Conservation (phyloP, 2,888 invertebrate genomes). For the Anarsia innoxiella region DNA sequence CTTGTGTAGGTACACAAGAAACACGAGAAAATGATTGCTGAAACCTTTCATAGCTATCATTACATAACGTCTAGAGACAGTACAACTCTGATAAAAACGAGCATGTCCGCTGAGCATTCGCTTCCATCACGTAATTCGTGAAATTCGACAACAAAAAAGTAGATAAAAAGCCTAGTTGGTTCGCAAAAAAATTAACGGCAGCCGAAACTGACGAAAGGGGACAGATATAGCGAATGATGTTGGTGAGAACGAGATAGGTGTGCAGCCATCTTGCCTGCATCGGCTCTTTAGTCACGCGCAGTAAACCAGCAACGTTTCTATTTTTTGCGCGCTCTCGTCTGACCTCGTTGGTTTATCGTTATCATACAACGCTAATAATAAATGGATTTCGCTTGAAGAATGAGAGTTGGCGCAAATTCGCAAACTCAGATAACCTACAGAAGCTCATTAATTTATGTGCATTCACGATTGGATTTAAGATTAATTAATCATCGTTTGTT, state of each 20-base stretch:
- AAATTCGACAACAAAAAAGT: constrained; percentile 55
- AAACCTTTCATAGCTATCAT: constrained; percentile 26
- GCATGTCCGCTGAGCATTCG: constrained; percentile 31
- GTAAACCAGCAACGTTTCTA: constrained; percentile 66
- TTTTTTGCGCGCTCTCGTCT: constrained; percentile 68
- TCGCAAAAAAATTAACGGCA: constrained; percentile 60
- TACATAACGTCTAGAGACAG: constrained; percentile 31
- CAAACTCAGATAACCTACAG: constrained; percentile 50
- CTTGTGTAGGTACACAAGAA: no score
- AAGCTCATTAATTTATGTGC: constrained; percentile 42
- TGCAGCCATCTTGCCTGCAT: constrained; percentile 63
- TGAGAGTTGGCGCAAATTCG: constrained; percentile 38
- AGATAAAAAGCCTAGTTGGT: constrained; percentile 38
- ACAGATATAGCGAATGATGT: constrained; percentile 27
- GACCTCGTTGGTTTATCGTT: constrained; percentile 73
- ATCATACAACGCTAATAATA: constrained; percentile 64
- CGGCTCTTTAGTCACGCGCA: constrained; percentile 67
- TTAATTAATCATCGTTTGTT: constrained; percentile 22
- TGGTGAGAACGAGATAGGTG: constrained; percentile 44
- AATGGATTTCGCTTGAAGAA: constrained; percentile 56
- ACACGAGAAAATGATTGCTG: no score
- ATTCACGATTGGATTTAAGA: no score
- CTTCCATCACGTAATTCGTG: constrained; percentile 57
- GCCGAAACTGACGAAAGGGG: constrained; percentile 43
- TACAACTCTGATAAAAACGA: constrained; percentile 31